Evolutionary conservation across 1,140 invertebrate species (phyloP).

Genomic region (Pantala flavescens): DNA sequence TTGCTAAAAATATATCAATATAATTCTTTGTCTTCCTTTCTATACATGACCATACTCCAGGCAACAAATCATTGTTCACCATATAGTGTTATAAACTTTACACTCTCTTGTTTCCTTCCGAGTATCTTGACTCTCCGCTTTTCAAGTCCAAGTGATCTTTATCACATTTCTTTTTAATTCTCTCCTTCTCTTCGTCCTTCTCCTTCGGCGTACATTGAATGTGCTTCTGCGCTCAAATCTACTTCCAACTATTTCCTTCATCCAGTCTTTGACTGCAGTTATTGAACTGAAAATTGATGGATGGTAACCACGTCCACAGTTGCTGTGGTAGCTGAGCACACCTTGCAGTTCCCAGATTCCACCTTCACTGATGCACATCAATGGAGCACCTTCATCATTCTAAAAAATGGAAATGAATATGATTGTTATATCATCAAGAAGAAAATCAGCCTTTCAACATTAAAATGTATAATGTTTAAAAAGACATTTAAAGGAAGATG

Average conservation of each 20-base stretch:
- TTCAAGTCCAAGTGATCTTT: no score
- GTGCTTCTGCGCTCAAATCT: conserved; percentile 18
- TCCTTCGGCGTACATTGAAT: background rate
- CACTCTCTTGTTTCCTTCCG: no score
- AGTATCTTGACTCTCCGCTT: no score
- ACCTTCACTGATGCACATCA: conserved; percentile 48
- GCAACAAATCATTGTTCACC: no score
- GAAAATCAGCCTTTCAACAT: background rate
- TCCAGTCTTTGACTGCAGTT: conserved; percentile 27
- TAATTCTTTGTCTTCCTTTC: no score
- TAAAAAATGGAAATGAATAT: conserved; percentile 29
- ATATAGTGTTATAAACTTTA: no score
- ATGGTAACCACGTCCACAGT: conserved; percentile 44
- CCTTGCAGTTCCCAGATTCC: conserved; percentile 49
- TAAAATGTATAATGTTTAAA: background rate
- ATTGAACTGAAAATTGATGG: conserved; percentile 44
- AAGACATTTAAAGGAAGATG: background rate
- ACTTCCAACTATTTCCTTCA: conserved; percentile 26
- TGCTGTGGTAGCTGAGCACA: conserved; percentile 45
- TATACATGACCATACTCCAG: no score
- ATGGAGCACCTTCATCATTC: conserved; percentile 53
- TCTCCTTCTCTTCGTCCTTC: background rate
- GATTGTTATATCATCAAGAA: background rate
- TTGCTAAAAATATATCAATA: no score
- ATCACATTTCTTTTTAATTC: no score